Conservation (phyloP, 35 echinoderm and acorn worm genomes). For the Strongylocentrotus purpuratus region DNA sequence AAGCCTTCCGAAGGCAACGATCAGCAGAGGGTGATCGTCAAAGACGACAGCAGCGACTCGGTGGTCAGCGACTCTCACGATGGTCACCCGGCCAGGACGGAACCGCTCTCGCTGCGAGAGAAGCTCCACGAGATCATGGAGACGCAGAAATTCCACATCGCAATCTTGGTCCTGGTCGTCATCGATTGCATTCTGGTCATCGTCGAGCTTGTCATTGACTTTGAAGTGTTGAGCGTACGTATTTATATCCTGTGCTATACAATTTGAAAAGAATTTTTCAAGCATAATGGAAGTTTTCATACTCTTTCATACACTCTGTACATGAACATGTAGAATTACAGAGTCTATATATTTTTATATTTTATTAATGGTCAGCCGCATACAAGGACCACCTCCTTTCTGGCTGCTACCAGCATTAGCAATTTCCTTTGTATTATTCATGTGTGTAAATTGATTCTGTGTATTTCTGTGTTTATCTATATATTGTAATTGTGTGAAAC, state of each 20-base stretch:
- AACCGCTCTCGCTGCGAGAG: slow-evolving; percentile 60
- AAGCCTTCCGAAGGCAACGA: slow-evolving; percentile 46
- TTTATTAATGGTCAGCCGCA: too few relatives aligned
- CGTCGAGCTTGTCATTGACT: slow-evolving; percentile 83
- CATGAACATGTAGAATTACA: too few relatives aligned
- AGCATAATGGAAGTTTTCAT: too few relatives aligned
- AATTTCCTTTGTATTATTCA: too few relatives aligned
- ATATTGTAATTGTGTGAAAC: too few relatives aligned
- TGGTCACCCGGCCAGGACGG: background rate
- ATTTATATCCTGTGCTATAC: background rate
- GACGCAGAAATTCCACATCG: slow-evolving; percentile 79
- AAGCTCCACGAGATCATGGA: slow-evolving; percentile 67
- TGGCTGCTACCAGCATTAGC: too few relatives aligned
- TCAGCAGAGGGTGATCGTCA: slow-evolving; percentile 71
- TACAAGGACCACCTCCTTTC: too few relatives aligned
- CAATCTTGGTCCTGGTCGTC: slow-evolving; percentile 74
- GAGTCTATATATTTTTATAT: too few relatives aligned
- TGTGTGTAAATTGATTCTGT: too few relatives aligned
- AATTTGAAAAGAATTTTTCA: too few relatives aligned
- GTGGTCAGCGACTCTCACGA: slow-evolving; percentile 61
- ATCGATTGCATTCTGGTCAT: slow-evolving; percentile 90
- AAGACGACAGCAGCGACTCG: slow-evolving; percentile 86
- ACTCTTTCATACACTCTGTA: too few relatives aligned
- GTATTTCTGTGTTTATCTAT: too few relatives aligned
- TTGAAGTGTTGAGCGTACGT: slow-evolving; percentile 61